Percentiles rank a stretch among this genome's conserved stretches.
Conservation (phyloP, 1,140 invertebrate genomes). For the Cydia fagiglandana region DNA sequence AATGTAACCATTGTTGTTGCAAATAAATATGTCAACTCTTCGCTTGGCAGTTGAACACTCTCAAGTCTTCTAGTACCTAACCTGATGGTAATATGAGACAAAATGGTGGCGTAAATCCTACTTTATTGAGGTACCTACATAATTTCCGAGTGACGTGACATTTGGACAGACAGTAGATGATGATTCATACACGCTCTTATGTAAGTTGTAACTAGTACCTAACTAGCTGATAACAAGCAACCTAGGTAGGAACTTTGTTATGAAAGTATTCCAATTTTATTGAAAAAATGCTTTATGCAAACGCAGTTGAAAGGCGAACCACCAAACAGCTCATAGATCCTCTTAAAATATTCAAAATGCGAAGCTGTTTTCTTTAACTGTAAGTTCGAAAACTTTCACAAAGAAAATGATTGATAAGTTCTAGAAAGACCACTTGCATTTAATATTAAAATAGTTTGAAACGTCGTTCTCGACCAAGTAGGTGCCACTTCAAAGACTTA, state of each 20-base stretch:
- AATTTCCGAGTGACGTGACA: no score
- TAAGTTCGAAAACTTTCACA: conserved; percentile 3
- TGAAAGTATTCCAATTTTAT: not conserved
- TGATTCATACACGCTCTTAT: not conserved
- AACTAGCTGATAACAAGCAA: not conserved
- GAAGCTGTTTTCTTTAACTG: conserved; percentile 8
- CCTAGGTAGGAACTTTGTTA: not conserved
- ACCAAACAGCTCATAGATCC: conserved; percentile 8
- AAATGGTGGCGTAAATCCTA: not conserved
- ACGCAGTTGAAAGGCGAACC: not conserved
- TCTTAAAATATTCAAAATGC: conserved; percentile 3
- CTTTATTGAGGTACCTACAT: no score
- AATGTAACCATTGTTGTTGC: no score
- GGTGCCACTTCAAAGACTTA: conserved; percentile 10
- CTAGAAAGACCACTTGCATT: conserved; percentile 15
- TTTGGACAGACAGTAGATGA: not conserved
- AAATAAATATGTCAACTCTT: no score
- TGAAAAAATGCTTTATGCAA: not conserved
- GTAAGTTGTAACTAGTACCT: not conserved
- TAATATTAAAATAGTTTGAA: conserved; percentile 9
- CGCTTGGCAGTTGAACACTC: no score
- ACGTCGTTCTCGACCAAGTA: not conserved
- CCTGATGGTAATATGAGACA: not conserved
- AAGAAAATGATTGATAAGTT: conserved; percentile 14
- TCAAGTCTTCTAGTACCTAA: not conserved